Base-by-base conservation (phyloP, 2,113 vertebrate genomes). In the Ictidomys tridecemlineatus region DNA sequence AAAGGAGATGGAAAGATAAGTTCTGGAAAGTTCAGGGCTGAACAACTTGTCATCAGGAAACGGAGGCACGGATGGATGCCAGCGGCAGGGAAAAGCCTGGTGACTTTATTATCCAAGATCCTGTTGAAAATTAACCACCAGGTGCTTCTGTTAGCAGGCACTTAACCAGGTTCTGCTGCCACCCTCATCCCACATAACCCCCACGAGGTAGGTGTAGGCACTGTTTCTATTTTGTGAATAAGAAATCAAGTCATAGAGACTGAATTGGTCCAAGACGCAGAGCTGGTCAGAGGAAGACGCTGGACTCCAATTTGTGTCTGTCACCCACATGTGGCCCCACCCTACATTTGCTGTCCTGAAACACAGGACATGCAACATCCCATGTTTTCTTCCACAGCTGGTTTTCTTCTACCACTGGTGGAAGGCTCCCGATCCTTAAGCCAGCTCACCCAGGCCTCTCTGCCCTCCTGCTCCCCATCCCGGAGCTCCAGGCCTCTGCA, bases 401-500 rank as follows among this genome's bases (percentile, higher is more conserved):
- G 39, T 58, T 86, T 89, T 34, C 84, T 76, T 69, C 82, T 58
- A 34, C 2, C 28, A 24, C 82, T 45, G 0, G 32, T 14, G 89
- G 72, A 88, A 72, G 85, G n/a, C 37, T 78, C 92, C 63, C 12
- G 67, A 32, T 61, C 65, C 97, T 85, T 78, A 77, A 58, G 32
- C 67, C 1, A 39, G 20, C 65, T 95, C 83, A 70, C 45, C 26
- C 86, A 39, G 95, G 45, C 17, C 61, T 42, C 58, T 76, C 69
- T 10, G 39, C 22, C 79, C 85, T 96, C 69, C 88, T 94, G 76
- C 63, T 97, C 87, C 87, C 83, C 94, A 65, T 88, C 89, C 92
- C 85, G 48, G 22, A 4, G 5, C 56, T n/a, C 56, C 10, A 0
- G 7, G 32, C 84, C 56, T 42, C 56, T 34, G 69, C 48, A 88